These are phyloP conservation scores for Marasmarcha lunaedactyla DNA, from an alignment of 2,888 invertebrate species.

Conservation along the genomic window DNA sequence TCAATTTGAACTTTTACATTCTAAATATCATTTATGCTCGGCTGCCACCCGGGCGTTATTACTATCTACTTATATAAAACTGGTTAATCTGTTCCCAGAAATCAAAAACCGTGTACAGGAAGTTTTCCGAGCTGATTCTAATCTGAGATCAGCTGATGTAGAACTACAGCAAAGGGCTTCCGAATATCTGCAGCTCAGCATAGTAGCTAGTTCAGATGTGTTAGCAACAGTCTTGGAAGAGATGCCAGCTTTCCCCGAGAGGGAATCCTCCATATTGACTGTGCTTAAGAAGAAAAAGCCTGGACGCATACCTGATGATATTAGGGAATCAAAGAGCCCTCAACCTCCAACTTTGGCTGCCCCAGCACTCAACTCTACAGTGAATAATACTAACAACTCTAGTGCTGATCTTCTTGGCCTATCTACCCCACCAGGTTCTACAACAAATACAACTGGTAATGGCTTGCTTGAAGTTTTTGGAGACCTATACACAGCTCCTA, in stretches of 20 bases:
- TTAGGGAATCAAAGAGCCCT: constrained; percentile 86
- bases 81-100: constrained; percentile 98
- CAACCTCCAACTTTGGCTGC: constrained; percentile 39
- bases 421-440: constrained; percentile 85
- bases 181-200: constrained; percentile 96
- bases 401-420: constrained; percentile 90
- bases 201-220: constrained; percentile 96
- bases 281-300: constrained; percentile 99
- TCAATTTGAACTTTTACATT: constrained; percentile 98
- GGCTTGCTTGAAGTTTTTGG: constrained; percentile 93
- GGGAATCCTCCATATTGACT: constrained; percentile 96
- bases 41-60: constrained; percentile 96
- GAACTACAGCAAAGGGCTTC: constrained; percentile 98
- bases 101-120: constrained; percentile 96
- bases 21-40: constrained; percentile 98
- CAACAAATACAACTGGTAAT: constrained; percentile 75
- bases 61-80: constrained; percentile 98
- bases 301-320: constrained; percentile 89
- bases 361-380: constrained; percentile 61
- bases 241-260: constrained; percentile 99
- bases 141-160: constrained; percentile 96
- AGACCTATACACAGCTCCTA: constrained; percentile 81
- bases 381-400: constrained; percentile 62
- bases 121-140: constrained; percentile 94
- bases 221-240: constrained; percentile 98